Base-by-base conservation (phyloP, 2,888 invertebrate genomes). In the Vesta saturnalis region DNA sequence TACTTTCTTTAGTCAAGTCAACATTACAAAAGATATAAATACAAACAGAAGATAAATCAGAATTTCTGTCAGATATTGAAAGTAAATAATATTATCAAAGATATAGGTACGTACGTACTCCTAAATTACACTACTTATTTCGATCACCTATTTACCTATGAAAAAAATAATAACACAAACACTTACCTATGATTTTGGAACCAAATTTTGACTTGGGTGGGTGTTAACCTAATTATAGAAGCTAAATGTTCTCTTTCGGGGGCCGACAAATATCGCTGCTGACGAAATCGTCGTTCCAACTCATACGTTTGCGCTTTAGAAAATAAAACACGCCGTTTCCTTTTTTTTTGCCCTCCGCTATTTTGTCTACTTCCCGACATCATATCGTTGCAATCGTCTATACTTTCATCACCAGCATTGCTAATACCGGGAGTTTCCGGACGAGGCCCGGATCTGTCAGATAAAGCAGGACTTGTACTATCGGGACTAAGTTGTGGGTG, bases 131-230 rank as follows among this genome's bases (percentile, higher is more conserved):
- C n/a, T n/a, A n/a, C n/a, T n/a, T n/a, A n/a, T n/a, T n/a, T n/a
- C n/a, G n/a, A n/a, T n/a, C n/a, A n/a, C n/a, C n/a, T n/a, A n/a
- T n/a, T n/a, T n/a, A n/a, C n/a, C n/a, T n/a, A n/a, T n/a, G n/a
- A n/a, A 15, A 23, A 23, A 5, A 23, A 43, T 5, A 43, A 2
- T 54, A 21, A 49, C 30, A 15, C 8, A 16, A 5, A 30, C 30
- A 73, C 80, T 78, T 69, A 85, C 84, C 97, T 92, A 83, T 99
- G 99, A 84, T 98, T 98, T 84, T 98, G 98, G 86, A 99, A 99
- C 99, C 99, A 99, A 78, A 99, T 99, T 85, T 98, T 98, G 59
- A 94, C 94, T 86, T 99, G 99, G 1, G 98, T 99, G 0, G 99
- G 99, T 1, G 99, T 98, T 67, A 99, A 87, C 64, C 96, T 89